Conservation (phyloP, 2,113 vertebrate genomes). For the Puma concolor region DNA sequence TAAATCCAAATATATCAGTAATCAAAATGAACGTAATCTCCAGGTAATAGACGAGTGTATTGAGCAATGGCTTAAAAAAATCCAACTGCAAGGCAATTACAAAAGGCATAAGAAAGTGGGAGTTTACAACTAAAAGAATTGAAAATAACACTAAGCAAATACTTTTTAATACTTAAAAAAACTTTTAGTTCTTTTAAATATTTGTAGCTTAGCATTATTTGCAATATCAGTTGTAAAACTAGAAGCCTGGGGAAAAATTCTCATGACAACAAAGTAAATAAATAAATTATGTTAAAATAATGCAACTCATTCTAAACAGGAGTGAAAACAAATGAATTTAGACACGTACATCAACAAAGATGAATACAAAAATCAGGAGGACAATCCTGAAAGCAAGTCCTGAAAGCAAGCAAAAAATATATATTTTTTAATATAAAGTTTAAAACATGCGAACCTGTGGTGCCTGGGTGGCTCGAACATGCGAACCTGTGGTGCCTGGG, state of each 20-base stretch:
- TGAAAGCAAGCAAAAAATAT: background rate
- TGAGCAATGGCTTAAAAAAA: background rate
- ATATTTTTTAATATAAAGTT: background rate
- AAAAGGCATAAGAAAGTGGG: background rate
- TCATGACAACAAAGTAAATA: background rate
- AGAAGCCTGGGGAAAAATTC: background rate
- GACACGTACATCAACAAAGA: background rate
- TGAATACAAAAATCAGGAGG: background rate
- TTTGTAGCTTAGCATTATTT: background rate
- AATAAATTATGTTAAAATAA: background rate
- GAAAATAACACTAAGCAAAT: background rate
- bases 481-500: background rate
- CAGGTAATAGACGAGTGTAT: background rate
- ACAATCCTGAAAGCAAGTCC: background rate
- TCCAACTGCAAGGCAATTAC: background rate
- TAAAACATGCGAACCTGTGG: background rate
- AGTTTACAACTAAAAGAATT: background rate
- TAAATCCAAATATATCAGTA: background rate
- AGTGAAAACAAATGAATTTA: background rate
- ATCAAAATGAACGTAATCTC: background rate
- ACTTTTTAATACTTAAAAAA: background rate
- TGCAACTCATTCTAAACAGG: background rate
- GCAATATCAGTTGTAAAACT: background rate
- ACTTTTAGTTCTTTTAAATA: background rate
- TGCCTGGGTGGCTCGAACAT: background rate